Base-by-base conservation (phyloP, 1,140 invertebrate genomes). In the Melitaea cinxia region DNA sequence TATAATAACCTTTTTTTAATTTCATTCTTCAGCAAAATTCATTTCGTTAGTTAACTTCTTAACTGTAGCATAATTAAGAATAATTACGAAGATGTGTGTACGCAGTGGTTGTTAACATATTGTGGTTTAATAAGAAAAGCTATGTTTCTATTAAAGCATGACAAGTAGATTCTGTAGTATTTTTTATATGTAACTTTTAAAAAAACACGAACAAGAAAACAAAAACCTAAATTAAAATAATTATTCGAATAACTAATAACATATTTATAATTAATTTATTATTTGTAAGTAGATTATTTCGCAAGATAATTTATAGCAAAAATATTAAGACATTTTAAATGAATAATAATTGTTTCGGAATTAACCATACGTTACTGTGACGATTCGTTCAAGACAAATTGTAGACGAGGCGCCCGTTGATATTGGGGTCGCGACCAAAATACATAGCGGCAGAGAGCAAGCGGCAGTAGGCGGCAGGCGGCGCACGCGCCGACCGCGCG, bases 351-450 rank as follows among this genome's bases (percentile, higher is more conserved):
- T 64, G 47, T 58, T 59, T 70, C 70, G 68, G 70, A 75, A 75
- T 64, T 75, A 35, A 33, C 54, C 55, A 62, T 64, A 70, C 66
- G 75, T 74, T 85, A 80, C 86, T 85, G 82, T 83, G 80, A 87
- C 78, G 84, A 90, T 85, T 85, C 72, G 78, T 77, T 65, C 68
- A 85, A 89, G 85, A 90, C 85, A 88, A 84, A 90, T 90, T 77
- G 86, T 87, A 84, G 81, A 88, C 83, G 75, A 83, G 82, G 78
- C 85, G 83, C 63, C 80, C 80, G 81, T 68, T 81, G 68, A 80
- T 83, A 88, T 87, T 85, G 86, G 80, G 88, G 86, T 86, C 85
- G 86, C 75, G 83, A 85, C 85, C 65, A 87, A 89, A 90, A 89
- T 90, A 89, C 81, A 87, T 84, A 76, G 73, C 78, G 82, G 75